Percentiles rank a stretch among this genome's conserved stretches.
These are phyloP conservation scores for Myotis brandtii DNA, from an alignment of 2,113 vertebrate species.

Conservation along the genomic window DNA sequence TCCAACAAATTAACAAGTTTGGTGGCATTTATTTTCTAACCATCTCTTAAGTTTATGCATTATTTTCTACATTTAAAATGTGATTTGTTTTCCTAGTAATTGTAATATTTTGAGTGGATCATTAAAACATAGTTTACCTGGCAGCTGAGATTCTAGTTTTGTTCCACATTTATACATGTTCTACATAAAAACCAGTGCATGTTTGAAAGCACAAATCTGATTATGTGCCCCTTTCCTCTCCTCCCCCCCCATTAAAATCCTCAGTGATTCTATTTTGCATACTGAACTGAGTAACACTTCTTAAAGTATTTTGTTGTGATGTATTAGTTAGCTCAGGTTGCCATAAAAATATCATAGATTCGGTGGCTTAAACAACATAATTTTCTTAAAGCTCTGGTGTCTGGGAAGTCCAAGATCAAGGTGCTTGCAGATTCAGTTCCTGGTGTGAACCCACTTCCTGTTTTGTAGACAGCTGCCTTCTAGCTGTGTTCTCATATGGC, in stretches of 20 bases:
- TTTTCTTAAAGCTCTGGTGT: not conserved
- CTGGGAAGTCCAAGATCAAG: not conserved
- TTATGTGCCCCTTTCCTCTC: not conserved
- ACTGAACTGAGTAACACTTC: not conserved
- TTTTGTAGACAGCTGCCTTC: not conserved
- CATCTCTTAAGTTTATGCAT: not conserved
- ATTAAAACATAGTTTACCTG: not conserved
- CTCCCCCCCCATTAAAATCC: not conserved
- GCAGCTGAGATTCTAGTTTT: not conserved
- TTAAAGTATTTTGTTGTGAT: not conserved
- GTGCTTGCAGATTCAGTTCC: not conserved
- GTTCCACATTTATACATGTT: not conserved
- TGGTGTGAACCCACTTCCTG: conserved; percentile 4
- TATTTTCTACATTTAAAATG: not conserved
- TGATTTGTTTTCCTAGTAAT: not conserved
- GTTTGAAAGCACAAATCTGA: not conserved
- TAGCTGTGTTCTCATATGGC: not conserved
- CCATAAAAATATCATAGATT: not conserved
- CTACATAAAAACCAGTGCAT: not conserved
- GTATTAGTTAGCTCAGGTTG: not conserved
- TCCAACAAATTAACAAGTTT: not conserved
- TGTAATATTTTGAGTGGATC: not conserved
- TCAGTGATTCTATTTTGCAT: not conserved
- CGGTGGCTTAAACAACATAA: not conserved
- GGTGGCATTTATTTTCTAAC: not conserved